Percentiles rank a stretch among this genome's conserved stretches.
Conservation (phyloP, 2,797 vertebrate genomes). For the Neosalanx taihuensis region DNA sequence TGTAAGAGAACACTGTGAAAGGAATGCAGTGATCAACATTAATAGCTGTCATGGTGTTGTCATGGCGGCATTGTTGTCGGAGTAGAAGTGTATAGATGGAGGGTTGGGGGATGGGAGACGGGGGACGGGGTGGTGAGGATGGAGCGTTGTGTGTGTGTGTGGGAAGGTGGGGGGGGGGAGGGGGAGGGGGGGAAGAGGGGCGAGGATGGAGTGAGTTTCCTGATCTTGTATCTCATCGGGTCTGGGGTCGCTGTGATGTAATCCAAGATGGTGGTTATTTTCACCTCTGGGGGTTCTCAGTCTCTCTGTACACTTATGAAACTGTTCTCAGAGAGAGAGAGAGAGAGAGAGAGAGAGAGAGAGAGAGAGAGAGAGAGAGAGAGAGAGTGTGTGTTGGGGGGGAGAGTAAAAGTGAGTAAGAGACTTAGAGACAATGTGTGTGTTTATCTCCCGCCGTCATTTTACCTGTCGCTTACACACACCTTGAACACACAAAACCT, state of each 20-base stretch:
- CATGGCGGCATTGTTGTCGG: neutral
- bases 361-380: no score
- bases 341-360: no score
- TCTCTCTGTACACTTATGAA: neutral
- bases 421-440: neutral
- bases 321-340: neutral
- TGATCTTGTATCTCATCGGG: conserved; percentile 26
- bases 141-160: neutral
- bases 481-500: no score
- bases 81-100: neutral
- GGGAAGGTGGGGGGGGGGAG: conserved; percentile 6
- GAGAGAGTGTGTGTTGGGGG: no score
- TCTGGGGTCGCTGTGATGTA: conserved; percentile 24
- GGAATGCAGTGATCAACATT: neutral
- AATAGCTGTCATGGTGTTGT: neutral
- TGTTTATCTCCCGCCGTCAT: no score
- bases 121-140: neutral
- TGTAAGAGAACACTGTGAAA: neutral
- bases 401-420: neutral
- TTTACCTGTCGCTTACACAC: no score
- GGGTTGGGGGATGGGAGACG: neutral
- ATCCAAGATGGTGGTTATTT: conserved; percentile 33
- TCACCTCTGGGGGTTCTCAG: neutral
- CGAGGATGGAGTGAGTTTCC: conserved; percentile 27
- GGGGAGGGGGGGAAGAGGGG: conserved; percentile 11